Evolutionary conservation across 1,140 invertebrate genomes (phyloP), one percentile per base, ranked within the genome.

Genomic region (Sarcophaga bullata): DNA sequence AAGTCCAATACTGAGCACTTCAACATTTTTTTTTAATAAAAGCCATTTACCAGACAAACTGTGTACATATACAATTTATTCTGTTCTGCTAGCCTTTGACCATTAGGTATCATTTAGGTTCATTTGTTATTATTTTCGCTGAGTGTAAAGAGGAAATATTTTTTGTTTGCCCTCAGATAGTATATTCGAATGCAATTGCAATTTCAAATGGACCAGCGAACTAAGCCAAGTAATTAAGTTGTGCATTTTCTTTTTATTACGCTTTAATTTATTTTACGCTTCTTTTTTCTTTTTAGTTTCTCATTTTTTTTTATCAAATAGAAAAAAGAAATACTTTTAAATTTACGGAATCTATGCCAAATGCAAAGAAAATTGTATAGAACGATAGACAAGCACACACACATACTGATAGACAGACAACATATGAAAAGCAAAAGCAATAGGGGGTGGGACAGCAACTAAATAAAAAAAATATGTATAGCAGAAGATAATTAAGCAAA

Each of bases 191-290:
- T 58, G 62, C 62, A 68, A 68, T 68, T 68, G 62, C 62, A 68
- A 19, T 68, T 68, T 19, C 62, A 68, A 68, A 68, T 68, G 62
- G 62, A 68, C 62, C 62, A 68, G 62, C 62, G 50, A 46, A 50
- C 75, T 52, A 19, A 78, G 75, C 75, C 75, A 78, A 78, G 75
- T 78, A 78, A 78, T 78, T 78, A 78, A 78, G 75, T 52, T 78
- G 75, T 19, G 75, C 48, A 49, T 50, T 37, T 50, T 49, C 49
- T 78, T 17, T 76, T 48, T 15, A 76, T 76, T 76, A 48, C 15
- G 54, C 54, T 58, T 68, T 68, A 19, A 19, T 68, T 68, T 68
- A 19, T 68, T 68, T 17, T 19, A 25, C 25, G 25, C 25, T 37
- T 37, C 25, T 68, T 68, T 68, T 68, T 68, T 68, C 0, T 9